Evolutionary conservation across 2,113 vertebrate species (phyloP).

Genomic region (Caloenas nicobarica): DNA sequence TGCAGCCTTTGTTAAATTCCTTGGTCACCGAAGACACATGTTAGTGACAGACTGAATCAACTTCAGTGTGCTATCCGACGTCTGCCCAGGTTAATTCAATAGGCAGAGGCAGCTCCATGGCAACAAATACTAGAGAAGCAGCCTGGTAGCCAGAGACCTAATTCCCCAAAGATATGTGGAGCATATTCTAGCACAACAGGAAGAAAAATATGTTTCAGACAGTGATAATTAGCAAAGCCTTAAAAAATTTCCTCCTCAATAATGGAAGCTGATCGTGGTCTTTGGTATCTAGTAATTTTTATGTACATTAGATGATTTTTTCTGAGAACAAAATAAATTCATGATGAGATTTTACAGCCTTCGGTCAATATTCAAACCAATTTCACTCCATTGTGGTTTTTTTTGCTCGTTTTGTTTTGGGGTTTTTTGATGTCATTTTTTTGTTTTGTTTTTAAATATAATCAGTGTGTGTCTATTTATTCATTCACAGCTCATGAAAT

Average conservation of each 20-base stretch:
- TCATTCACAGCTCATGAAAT: not conserved
- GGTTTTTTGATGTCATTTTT: no score
- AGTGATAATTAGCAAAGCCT: not conserved
- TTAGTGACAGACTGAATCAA: not conserved
- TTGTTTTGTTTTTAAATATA: no score
- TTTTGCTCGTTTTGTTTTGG: not conserved
- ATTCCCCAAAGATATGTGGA: not conserved
- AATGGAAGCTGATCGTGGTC: not conserved
- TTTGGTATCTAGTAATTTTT: not conserved
- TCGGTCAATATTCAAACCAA: not conserved
- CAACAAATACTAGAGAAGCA: conserved; percentile 28
- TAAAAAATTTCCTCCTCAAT: not conserved
- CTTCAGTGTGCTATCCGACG: not conserved
- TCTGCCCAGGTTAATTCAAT: conserved; percentile 16
- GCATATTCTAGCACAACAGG: not conserved
- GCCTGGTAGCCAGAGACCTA: conserved; percentile 5
- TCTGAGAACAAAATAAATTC: not conserved
- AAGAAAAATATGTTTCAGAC: not conserved
- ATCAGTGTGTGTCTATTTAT: not conserved
- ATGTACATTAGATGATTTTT: not conserved
- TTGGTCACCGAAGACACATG: not conserved
- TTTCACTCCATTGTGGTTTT: not conserved
- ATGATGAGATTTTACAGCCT: not conserved
- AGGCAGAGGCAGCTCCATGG: conserved; percentile 51
- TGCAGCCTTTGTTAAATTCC: not conserved